Evolutionary conservation across 1,140 invertebrate genomes (phyloP), one percentile per base, ranked within the genome.

Genomic region (Archegozetes longisetosus): DNA sequence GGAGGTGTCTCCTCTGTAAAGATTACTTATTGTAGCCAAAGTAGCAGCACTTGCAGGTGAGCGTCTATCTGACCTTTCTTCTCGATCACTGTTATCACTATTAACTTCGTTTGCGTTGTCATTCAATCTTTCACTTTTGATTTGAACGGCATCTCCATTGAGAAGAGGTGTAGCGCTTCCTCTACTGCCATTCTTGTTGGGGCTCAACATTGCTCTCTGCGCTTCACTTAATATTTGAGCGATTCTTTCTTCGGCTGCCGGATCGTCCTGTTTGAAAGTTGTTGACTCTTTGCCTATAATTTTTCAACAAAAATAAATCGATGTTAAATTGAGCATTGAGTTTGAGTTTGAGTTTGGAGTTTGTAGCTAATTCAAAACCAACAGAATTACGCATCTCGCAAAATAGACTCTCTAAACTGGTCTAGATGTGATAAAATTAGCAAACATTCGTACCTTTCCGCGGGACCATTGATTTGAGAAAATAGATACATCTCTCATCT

Each of bases 391-490:
- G n/a, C n/a, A n/a, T n/a, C n/a, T n/a, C n/a, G n/a, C n/a, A n/a
- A n/a, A n/a, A n/a, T n/a, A n/a, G n/a, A n/a, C n/a, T n/a, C n/a
- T n/a, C n/a, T n/a, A n/a, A n/a, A n/a, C n/a, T n/a, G 6, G 24
- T 55, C 6, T 47, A 26, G 4, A n/a, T 55, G 53, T 28, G 6
- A 50, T 13, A n/a, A 47, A 25, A 60, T 57, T 32, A 47, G 61
- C 27, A 47, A 59, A 28, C 32, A 53, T 25, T 23, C 50, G 48
- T 82, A 96, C 91, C 89, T 91, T 96, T 98, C 78, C 93, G 93
- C 69, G 93, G 92, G 74, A 96, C 95, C 67, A 97, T 82, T 60
- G 89, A 89, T 75, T 98, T 98, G 70, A 99, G 83, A 61, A 96
- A 83, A 75, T 93, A 79, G 61, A 99, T 90, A 67, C 94, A 93